These are phyloP conservation scores for Etheostoma perlongum DNA, from an alignment of 2,797 vertebrate genomes.

Conservation along the genomic window DNA sequence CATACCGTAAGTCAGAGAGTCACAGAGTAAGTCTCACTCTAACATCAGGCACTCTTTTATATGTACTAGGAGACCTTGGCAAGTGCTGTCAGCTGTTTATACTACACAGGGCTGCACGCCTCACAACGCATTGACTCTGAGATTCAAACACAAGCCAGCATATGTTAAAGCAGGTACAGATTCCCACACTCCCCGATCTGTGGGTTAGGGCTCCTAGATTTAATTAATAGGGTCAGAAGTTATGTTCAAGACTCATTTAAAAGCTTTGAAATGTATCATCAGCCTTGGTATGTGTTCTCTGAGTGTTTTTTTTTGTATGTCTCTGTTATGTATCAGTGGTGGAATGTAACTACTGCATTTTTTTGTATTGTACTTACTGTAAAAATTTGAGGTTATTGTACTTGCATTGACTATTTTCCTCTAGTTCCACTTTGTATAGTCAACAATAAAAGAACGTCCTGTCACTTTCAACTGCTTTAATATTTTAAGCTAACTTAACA, in stretches of 20 bases:
- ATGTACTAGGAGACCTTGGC: constrained; percentile 25
- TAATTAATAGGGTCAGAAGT: background rate
- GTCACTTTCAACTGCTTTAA: too few species aligned
- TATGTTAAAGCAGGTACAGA: background rate
- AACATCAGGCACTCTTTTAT: constrained; percentile 51
- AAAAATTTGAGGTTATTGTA: too few species aligned
- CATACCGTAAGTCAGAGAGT: constrained; percentile 57
- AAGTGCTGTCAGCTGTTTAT: constrained; percentile 63
- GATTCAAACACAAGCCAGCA: constrained; percentile 20
- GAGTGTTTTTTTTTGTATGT: background rate
- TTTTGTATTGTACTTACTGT: too few species aligned
- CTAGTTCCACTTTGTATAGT: too few species aligned
- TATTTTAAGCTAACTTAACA: too few species aligned
- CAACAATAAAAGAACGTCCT: too few species aligned
- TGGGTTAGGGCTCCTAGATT: too few species aligned
- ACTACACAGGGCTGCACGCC: constrained; percentile 30
- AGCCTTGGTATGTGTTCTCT: background rate
- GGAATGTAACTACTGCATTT: background rate
- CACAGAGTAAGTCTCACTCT: background rate
- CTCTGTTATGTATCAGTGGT: background rate
- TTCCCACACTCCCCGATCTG: constrained; percentile 33
- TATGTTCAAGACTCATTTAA: background rate
- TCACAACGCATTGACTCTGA: background rate
- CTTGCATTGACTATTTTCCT: too few species aligned
- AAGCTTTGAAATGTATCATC: background rate